Evolutionary conservation across 2,888 invertebrate species (phyloP).

Genomic region (Ferrisia virgata): DNA sequence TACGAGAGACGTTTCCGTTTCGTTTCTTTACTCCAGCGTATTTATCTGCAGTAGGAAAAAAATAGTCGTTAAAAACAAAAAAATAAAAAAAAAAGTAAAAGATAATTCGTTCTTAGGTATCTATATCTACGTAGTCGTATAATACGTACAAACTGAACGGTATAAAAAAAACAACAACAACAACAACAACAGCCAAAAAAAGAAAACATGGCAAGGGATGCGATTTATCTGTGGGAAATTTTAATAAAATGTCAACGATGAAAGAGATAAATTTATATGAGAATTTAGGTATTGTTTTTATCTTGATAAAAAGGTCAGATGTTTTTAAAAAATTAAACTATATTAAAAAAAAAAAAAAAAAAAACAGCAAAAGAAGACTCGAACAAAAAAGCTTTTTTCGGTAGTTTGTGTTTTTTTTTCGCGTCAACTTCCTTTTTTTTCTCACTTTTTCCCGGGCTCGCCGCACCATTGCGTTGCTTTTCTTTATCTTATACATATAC

Average conservation of each 20-base stretch:
- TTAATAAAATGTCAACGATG: conserved; percentile 6
- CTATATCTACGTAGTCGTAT: no score
- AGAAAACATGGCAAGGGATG: background rate
- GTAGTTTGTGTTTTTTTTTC: conserved; percentile 7
- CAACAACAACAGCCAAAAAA: background rate
- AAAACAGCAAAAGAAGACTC: background rate
- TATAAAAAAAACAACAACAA: background rate
- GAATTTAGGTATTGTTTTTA: conserved; percentile 11
- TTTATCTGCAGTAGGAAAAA: no score
- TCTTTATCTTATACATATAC: background rate
- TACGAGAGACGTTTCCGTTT: no score
- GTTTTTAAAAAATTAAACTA: conserved; percentile 6
- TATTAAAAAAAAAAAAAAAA: background rate
- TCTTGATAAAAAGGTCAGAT: conserved; percentile 1
- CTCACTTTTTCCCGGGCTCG: background rate
- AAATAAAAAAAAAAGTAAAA: background rate
- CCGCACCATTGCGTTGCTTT: background rate
- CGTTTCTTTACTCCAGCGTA: background rate
- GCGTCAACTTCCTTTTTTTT: background rate
- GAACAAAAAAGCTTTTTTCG: conserved; percentile 10
- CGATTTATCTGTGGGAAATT: background rate
- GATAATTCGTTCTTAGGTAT: conserved; percentile 1
- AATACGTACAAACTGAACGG: background rate
- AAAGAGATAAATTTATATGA: conserved; percentile 8
- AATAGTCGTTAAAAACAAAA: no score